Conservation (phyloP, 2,113 vertebrate species). For the Mirounga angustirostris region DNA sequence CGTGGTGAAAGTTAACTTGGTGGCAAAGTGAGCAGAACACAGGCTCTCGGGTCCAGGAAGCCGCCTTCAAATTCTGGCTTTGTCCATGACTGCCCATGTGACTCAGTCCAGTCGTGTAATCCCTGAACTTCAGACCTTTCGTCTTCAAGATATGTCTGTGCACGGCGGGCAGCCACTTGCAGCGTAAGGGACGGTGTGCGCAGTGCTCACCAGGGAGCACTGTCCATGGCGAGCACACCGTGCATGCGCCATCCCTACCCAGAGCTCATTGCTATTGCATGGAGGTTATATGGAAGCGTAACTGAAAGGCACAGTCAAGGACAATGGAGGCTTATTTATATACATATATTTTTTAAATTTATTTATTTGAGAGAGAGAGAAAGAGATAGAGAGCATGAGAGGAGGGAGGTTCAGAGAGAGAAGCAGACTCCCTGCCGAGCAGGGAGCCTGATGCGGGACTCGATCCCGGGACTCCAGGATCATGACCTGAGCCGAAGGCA, state of each 20-base stretch:
- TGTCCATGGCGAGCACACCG: not conserved
- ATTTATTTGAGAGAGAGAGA: too few relatives aligned
- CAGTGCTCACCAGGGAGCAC: not conserved
- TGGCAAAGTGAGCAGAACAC: not conserved
- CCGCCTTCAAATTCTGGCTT: not conserved
- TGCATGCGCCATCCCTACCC: not conserved
- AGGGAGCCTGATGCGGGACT: too few relatives aligned
- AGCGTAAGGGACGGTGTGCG: not conserved
- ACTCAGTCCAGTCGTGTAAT: not conserved
- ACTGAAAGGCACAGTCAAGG: not conserved
- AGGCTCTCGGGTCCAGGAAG: not conserved
- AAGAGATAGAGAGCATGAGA: too few relatives aligned
- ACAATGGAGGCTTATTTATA: not conserved
- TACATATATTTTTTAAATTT: too few relatives aligned
- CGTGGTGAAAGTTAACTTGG: fast-evolving
- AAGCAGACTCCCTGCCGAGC: too few relatives aligned
- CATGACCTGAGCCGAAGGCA: too few relatives aligned
- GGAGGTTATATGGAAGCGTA: not conserved
- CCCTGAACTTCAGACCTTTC: not conserved
- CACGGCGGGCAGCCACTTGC: fast-evolving
- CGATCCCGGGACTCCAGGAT: too few relatives aligned
- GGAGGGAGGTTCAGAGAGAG: too few relatives aligned
- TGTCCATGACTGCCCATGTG: not conserved
- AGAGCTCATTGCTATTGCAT: fast-evolving
- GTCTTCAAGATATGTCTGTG: fast-evolving